Conservation (phyloP, 1,140 invertebrate genomes). For the Linepithema humile region DNA sequence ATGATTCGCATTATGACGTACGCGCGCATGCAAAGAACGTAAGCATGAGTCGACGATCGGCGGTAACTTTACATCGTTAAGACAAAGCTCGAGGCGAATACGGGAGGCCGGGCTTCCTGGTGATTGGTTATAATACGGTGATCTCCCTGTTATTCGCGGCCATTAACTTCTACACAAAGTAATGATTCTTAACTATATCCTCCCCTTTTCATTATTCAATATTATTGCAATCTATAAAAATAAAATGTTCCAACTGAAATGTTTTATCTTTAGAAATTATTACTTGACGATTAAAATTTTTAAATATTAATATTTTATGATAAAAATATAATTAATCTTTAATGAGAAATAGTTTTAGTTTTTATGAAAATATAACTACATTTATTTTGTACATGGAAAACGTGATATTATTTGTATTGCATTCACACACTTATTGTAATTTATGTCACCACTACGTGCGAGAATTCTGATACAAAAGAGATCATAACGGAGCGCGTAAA, state of each 20-base stretch:
- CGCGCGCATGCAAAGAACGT: constrained; percentile 7
- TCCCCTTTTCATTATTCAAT: neutral
- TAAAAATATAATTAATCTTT: neutral
- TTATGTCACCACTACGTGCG: neutral
- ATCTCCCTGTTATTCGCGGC: constrained; percentile 3
- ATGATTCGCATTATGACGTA: constrained; percentile 48
- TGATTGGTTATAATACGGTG: constrained; percentile 41
- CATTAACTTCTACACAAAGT: constrained; percentile 33
- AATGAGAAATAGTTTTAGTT: neutral
- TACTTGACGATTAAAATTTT: neutral
- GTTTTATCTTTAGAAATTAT: neutral
- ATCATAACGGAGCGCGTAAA: neutral
- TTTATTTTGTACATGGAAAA: neutral
- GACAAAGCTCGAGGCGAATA: constrained; percentile 47
- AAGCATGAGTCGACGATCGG: constrained; percentile 52
- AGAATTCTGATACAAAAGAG: neutral
- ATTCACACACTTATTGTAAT: neutral
- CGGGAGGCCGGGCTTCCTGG: constrained; percentile 32
- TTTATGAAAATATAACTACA: neutral
- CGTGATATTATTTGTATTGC: neutral
- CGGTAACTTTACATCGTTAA: constrained; percentile 49
- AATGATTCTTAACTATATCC: neutral
- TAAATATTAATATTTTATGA: neutral
- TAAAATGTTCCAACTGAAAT: neutral
- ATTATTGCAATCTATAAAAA: neutral